Evolutionary conservation across 2,113 vertebrate species (phyloP).

Genomic region (Epinephelus fuscoguttatus): DNA sequence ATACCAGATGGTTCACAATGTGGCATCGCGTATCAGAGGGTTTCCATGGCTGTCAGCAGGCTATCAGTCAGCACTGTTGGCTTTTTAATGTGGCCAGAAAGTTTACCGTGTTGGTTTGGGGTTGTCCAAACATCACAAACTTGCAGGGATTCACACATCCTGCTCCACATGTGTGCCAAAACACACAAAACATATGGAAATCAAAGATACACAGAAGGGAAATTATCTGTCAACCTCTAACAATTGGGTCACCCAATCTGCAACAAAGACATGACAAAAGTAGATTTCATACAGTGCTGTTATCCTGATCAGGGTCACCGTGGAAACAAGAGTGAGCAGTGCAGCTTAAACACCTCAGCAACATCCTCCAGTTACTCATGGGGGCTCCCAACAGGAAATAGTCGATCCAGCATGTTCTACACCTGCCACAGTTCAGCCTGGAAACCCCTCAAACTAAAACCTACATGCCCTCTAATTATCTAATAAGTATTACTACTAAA

Average conservation of each 20-base stretch:
- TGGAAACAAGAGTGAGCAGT: not conserved
- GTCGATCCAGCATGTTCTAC: not conserved
- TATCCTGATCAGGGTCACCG: not conserved
- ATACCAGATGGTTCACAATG: constrained; percentile 20
- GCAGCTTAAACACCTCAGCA: not conserved
- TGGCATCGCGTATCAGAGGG: constrained; percentile 39
- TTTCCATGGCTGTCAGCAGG: constrained; percentile 50
- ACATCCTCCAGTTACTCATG: not conserved
- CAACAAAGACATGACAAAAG: not conserved
- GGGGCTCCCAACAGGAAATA: not conserved
- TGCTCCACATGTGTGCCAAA: not conserved
- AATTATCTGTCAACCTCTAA: not conserved
- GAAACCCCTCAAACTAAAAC: not conserved
- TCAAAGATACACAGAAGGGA: not conserved
- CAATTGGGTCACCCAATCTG: not conserved
- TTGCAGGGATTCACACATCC: not conserved
- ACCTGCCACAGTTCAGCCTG: not conserved
- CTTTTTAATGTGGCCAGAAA: constrained; percentile 20
- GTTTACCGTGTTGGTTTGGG: constrained; percentile 6
- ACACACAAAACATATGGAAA: not conserved
- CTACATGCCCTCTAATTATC: not conserved
- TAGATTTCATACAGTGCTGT: not conserved
- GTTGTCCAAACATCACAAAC: not conserved
- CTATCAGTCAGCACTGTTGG: constrained; percentile 12
- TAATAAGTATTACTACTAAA: not conserved